Percentiles rank a stretch among this genome's conserved stretches.
These are phyloP conservation scores for Coregonus ussuriensis DNA, from an alignment of 2,797 vertebrate species.

Conservation along the genomic window DNA sequence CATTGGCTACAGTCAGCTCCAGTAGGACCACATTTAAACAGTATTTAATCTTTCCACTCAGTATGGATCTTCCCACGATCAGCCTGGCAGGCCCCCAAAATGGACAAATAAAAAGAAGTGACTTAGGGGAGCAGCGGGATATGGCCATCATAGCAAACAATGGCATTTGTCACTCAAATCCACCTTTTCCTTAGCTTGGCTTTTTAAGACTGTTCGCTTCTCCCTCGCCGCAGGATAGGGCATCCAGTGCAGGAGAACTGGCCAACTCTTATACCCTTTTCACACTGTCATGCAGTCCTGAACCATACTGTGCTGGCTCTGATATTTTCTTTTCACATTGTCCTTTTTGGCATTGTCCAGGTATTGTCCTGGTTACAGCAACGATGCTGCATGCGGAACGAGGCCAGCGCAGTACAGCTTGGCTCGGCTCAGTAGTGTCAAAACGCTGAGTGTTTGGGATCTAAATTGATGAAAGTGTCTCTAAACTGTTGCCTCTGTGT, in stretches of 20 bases:
- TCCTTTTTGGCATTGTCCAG: too few relatives aligned
- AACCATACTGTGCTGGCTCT: neutral
- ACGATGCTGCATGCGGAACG: neutral
- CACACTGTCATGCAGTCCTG: neutral
- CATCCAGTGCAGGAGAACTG: neutral
- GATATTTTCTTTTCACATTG: constrained; percentile 1
- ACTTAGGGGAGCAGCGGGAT: constrained; percentile 27
- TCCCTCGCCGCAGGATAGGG: neutral
- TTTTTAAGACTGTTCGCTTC: neutral
- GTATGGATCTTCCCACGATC: neutral
- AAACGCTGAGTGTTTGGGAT: neutral
- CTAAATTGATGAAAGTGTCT: neutral
- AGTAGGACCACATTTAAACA: constrained; percentile 17
- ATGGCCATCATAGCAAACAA: constrained; percentile 37
- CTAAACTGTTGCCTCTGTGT: neutral
- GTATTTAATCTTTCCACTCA: constrained; percentile 13
- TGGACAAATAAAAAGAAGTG: neutral
- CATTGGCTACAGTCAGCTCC: neutral
- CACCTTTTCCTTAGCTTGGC: neutral
- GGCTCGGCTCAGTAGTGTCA: neutral
- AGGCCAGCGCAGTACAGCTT: neutral
- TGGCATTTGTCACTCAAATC: constrained; percentile 1
- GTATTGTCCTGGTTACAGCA: neutral
- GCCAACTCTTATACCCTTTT: neutral
- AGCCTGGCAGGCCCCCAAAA: neutral